Conservation (phyloP, 2,113 vertebrate genomes). For the Benitochromis conjunctus region DNA sequence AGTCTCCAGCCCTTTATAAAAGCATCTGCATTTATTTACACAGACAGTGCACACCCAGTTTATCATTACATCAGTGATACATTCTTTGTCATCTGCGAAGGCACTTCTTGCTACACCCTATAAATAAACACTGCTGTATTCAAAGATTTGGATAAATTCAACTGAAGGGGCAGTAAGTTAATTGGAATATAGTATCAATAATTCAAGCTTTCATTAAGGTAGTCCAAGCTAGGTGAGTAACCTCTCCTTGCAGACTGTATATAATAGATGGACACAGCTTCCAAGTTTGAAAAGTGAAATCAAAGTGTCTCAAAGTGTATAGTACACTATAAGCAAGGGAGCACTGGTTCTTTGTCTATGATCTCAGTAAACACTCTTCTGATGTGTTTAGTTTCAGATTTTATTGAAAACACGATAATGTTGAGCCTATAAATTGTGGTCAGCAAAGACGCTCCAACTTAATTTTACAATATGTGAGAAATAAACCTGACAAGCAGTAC, state of each 20-base stretch:
- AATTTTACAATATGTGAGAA: not conserved
- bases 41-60: not conserved
- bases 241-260: not conserved
- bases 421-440: not conserved
- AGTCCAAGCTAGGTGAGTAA: not conserved
- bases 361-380: not conserved
- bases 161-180: not conserved
- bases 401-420: not conserved
- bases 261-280: not conserved
- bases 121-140: not conserved
- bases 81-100: not conserved
- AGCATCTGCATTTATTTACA: not conserved
- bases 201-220: not conserved
- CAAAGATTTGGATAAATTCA: not conserved
- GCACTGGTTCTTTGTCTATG: not conserved
- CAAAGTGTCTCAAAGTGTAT: not conserved
- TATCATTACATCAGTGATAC: not conserved
- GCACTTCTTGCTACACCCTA: not conserved
- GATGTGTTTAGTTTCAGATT: not conserved
- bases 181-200: not conserved
- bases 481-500: not conserved
- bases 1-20: not conserved
- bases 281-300: not conserved
- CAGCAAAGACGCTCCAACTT: not conserved
- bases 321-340: not conserved